phyloP scores from a whole-genome alignment of 2,113 vertebrate species.

The Epinephelus lanceolatus region DNA sequence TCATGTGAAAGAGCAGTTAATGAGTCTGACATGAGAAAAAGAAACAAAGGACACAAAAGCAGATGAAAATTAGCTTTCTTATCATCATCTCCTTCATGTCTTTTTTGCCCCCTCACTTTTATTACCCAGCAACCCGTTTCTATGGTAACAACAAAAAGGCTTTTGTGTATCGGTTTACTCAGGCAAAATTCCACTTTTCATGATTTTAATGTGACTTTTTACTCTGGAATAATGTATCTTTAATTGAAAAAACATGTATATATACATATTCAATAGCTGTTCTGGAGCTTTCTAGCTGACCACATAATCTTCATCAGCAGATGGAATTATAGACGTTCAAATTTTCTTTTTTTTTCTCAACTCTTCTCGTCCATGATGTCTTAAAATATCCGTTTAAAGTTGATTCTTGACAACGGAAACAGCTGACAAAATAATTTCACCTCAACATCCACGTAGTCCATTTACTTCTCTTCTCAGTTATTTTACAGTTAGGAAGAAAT shows the following conservation, averaged over 20 bases:
- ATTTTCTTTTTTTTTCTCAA: no score
- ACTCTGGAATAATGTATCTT: neutral
- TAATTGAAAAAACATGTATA: neutral
- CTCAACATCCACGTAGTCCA: neutral
- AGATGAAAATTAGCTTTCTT: neutral
- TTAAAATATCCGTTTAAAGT: neutral
- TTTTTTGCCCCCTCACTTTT: neutral
- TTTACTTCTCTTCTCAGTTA: fast-evolving
- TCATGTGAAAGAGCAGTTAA: neutral
- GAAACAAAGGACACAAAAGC: neutral
- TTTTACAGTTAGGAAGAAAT: neutral
- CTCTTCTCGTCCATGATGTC: neutral
- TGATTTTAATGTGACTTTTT: neutral
- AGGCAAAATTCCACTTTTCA: neutral
- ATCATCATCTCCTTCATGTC: neutral
- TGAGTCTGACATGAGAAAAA: neutral
- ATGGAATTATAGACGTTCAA: neutral
- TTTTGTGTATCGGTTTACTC: neutral
- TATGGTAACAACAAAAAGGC: slow-evolving; percentile 36
- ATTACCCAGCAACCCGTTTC: neutral
- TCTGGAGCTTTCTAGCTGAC: neutral
- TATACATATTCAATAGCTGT: neutral
- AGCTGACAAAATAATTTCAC: neutral
- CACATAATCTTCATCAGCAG: slow-evolving; percentile 2
- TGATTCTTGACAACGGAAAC: neutral